Base-by-base conservation (phyloP, 2,888 invertebrate genomes). In the Eupithecia dodoneata region DNA sequence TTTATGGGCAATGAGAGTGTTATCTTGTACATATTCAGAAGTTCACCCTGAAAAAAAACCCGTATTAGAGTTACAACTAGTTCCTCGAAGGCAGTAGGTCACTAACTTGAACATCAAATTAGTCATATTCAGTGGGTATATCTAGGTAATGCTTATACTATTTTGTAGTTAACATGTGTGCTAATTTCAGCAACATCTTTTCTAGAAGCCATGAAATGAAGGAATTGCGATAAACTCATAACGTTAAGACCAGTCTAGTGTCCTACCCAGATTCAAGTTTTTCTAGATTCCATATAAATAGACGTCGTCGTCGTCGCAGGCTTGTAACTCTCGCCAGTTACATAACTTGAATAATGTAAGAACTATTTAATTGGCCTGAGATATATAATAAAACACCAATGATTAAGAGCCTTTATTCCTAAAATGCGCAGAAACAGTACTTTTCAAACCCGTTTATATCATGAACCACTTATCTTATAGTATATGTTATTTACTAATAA, bases 271-370 rank as follows among this genome's bases (percentile, higher is more conserved):
- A 66, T 15, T 66, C 52, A 67, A 59, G 72, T 72, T 72, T 76
- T 59, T 41, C 74, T 49, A 74, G 76, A 67, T 74, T 74, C 67
- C 67, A 3, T 74, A 49, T 18, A 71, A 12, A 52, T 52, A 6
- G 52, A 15, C n/a, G 47, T 49, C 7, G 30, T 30, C 7, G 30
- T 30, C 45, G 49, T 49, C 52, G 52, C 52, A n/a, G n/a, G 52
- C 6, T n/a, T 52, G 52, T n/a, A 52, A 52, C n/a, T 52, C 6
- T 6, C 52, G 52, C 15, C 13, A 52, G 49, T 15, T 52, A 13
- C 7, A 52, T 52, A n/a, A n/a, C 2, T 52, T n/a, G 6, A 52
- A 52, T 52, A n/a, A 52, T 2, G 47, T 49, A 49, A 0, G 2
- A 12, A 52, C 2, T 52, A 30, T 30, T 30, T 30, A 15, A 52